phyloP scores from a whole-genome alignment of 2,888 invertebrate genomes.

The Ommatoiulus sabulosus region DNA sequence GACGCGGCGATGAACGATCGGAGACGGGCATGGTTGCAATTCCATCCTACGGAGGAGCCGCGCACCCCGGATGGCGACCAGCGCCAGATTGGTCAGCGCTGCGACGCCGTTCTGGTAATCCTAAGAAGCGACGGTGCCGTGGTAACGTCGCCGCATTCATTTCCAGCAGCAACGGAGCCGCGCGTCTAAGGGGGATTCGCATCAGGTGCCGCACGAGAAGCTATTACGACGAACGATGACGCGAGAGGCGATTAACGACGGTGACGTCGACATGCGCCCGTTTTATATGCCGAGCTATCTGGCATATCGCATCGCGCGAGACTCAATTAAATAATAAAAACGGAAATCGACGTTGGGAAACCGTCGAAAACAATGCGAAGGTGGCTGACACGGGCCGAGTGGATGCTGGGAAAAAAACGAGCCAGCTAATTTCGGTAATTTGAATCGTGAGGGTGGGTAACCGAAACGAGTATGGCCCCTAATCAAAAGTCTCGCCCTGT shows the following conservation, averaged over 20 bases:
- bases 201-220: background rate
- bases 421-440: background rate
- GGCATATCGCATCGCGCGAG: background rate
- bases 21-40: conserved; percentile 22
- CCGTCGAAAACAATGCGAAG: background rate
- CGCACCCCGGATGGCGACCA: background rate
- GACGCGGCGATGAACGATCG: conserved; percentile 19
- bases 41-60: conserved; percentile 38
- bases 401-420: background rate
- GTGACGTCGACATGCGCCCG: background rate
- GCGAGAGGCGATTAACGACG: background rate
- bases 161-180: no score
- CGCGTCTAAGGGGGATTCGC: background rate
- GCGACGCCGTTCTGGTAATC: background rate
- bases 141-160: background rate
- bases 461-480: background rate
- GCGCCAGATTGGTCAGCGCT: background rate
- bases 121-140: background rate
- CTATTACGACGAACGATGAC: background rate
- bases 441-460: background rate
- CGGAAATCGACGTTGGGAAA: background rate
- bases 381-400: background rate
- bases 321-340: conserved; percentile 9
- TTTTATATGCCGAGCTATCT: background rate
- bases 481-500: no score